Percentiles rank a stretch among this genome's conserved stretches.
These are phyloP conservation scores for Calliopum simillimum DNA, from an alignment of 2,888 invertebrate genomes.

Conservation along the genomic window DNA sequence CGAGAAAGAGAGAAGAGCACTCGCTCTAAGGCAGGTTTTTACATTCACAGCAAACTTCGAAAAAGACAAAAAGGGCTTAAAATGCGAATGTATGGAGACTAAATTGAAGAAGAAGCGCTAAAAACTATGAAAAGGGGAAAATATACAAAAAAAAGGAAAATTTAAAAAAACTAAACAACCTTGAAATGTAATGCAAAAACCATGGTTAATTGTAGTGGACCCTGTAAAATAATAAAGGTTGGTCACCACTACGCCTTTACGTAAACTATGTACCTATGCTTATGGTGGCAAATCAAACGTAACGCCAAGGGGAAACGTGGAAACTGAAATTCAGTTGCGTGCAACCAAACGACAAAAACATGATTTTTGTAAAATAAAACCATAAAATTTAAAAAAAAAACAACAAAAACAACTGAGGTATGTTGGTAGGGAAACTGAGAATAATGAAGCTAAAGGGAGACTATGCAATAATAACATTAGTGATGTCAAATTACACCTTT, in stretches of 20 bases:
- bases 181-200: too few relatives aligned
- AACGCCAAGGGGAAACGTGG: neutral
- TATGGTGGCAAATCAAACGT: constrained; percentile 12
- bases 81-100: too few relatives aligned
- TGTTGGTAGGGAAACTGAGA: constrained; percentile 43
- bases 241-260: neutral
- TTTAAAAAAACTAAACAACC: constrained; percentile 5
- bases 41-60: too few relatives aligned
- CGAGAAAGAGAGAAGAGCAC: too few relatives aligned
- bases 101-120: too few relatives aligned
- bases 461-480: constrained; percentile 15
- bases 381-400: constrained; percentile 45
- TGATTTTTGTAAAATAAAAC: constrained; percentile 27
- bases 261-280: neutral
- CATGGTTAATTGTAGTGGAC: neutral
- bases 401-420: constrained; percentile 16
- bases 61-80: too few relatives aligned
- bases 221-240: neutral
- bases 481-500: neutral
- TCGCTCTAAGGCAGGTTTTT: too few relatives aligned
- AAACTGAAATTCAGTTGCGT: constrained; percentile 8
- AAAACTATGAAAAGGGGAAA: too few relatives aligned
- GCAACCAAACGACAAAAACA: neutral
- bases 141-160: too few relatives aligned
- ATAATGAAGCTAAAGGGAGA: constrained; percentile 43